Conservation (phyloP, 2,888 invertebrate species). For the Nematopogon swammerdamellus region DNA sequence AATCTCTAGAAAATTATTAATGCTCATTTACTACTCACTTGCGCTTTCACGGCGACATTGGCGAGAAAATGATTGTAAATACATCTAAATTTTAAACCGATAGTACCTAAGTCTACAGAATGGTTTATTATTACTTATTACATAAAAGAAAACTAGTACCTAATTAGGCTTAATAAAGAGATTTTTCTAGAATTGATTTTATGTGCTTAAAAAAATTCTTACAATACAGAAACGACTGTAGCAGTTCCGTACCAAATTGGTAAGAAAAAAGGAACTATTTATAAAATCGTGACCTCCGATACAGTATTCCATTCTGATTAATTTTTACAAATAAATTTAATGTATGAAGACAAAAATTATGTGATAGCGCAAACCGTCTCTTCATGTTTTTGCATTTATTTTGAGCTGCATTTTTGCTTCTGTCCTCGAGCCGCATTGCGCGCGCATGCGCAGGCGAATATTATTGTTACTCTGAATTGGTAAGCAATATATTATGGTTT, state of each 20-base stretch:
- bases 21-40: conserved; percentile 46
- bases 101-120: conserved; percentile 40
- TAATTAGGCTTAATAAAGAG: conserved; percentile 46
- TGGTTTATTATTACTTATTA: conserved; percentile 34
- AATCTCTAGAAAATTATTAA: conserved; percentile 25
- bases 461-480: conserved; percentile 50
- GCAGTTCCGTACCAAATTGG: too few relatives aligned
- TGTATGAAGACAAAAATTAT: conserved; percentile 25
- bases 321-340: too few relatives aligned
- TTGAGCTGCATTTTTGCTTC: conserved; percentile 46
- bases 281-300: too few relatives aligned
- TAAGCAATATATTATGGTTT: conserved; percentile 55
- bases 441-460: conserved; percentile 40
- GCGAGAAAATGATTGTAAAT: conserved; percentile 41
- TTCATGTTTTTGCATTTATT: conserved; percentile 37
- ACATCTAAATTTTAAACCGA: conserved; percentile 41
- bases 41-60: conserved; percentile 48
- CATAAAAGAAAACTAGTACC: conserved; percentile 23
- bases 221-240: too few relatives aligned
- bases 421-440: conserved; percentile 32
- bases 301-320: too few relatives aligned
- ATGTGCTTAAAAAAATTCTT: too few relatives aligned
- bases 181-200: conserved; percentile 21
- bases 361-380: conserved; percentile 50
- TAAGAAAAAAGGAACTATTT: too few relatives aligned